phyloP scores from a whole-genome alignment of 1,140 invertebrate genomes.

The Drosophila mauritiana region DNA sequence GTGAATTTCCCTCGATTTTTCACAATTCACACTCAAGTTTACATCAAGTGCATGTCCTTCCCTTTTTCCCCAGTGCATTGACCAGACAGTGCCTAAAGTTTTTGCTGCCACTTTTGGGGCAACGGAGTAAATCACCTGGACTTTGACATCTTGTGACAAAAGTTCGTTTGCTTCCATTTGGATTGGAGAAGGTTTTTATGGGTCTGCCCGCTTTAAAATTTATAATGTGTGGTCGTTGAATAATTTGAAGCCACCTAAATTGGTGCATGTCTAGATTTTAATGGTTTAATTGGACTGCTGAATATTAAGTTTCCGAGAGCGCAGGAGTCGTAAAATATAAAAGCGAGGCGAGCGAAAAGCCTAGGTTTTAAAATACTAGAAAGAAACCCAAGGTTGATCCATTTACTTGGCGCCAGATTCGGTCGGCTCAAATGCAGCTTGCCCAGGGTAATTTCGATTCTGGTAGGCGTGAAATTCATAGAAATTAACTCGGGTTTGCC shows the following conservation, averaged over 20 bases:
- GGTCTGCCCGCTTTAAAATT: conserved; percentile 64
- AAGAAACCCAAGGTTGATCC: conserved; percentile 24
- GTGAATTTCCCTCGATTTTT: too few species aligned
- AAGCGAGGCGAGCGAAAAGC: too few species aligned
- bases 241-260: conserved; percentile 82
- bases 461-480: conserved; percentile 80
- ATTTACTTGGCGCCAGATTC: conserved; percentile 67
- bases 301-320: conserved; percentile 34
- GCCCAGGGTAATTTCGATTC: conserved; percentile 29
- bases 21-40: neutral
- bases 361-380: too few species aligned
- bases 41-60: too few species aligned
- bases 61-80: conserved; percentile 7
- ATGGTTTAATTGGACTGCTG: conserved; percentile 72
- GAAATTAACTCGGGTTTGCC: conserved; percentile 61
- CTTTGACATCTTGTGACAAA: conserved; percentile 79
- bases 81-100: conserved; percentile 48
- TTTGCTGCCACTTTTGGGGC: conserved; percentile 46
- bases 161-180: conserved; percentile 38
- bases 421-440: conserved; percentile 25
- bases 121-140: conserved; percentile 70
- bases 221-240: conserved; percentile 83
- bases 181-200: conserved; percentile 49
- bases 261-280: conserved; percentile 81
- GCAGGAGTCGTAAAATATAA: conserved; percentile 14